Base-by-base conservation (phyloP, 1,140 invertebrate genomes). In the Carposina sasakii region DNA sequence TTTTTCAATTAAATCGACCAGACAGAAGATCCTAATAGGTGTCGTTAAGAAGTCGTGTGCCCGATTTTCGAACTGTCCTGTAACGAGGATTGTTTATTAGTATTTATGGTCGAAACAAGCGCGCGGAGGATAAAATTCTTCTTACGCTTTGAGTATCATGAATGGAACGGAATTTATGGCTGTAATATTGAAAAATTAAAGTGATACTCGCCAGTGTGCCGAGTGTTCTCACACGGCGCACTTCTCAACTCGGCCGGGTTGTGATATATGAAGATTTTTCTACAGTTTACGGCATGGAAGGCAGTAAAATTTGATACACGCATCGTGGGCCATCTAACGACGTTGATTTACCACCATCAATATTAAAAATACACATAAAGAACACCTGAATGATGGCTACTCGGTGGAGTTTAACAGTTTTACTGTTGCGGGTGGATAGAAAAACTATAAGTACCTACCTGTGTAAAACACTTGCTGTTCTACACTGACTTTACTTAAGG, bases 1-100 rank as follows among this genome's bases (percentile, higher is more conserved):
- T 84, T 84, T 84, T 84, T 84, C 81, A 84, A 84, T 84, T 84
- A 81, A 77, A 84, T 67, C 70, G 71, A 75, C 76, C 79, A 83
- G 79, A 83, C 79, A 77, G 66, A 82, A 82, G 76, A 81, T 76
- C 76, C 71, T 83, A 83, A 81, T 83, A 81, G 79, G 79, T 83
- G 79, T 81, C 79, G 79, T 83, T 81, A 83, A 83, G 76, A 72
- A 79, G 76, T 77, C 76, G 73, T 82, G 78, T 79, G 78, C 76
- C 76, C 74, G 79, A 83, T 81, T 79, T 81, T 79, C 76, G 76
- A 82, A 71, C 63, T 72, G 78, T 77, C 74, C 74, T 63, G 71
- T 75, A 81, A 83, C 79, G 76, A 83, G 79, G 69, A 56, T 70
- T 64, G 76, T 83, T 83, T 83, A 83, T 83, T 83, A 73, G 76